Percentiles rank a stretch among this genome's conserved stretches.
Evolutionary conservation across 30 jellyfish, hydroid and myxozoan genomes (phyloP).

Genomic region (Chrysaora quinquecirrha): DNA sequence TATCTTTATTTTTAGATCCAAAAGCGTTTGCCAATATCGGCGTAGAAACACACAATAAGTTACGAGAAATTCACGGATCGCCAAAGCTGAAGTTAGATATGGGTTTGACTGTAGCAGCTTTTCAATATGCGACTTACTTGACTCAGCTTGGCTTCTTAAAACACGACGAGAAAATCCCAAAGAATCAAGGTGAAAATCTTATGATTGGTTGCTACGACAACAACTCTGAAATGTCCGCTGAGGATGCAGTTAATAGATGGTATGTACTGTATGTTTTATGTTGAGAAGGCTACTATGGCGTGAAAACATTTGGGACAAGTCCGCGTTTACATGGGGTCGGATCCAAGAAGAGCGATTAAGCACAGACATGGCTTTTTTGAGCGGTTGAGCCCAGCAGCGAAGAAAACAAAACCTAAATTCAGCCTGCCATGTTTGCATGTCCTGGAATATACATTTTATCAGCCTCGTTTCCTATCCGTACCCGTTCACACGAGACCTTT

Average conservation of each 20-base stretch:
- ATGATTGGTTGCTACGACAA: constrained; percentile 97
- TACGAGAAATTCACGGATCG: constrained; percentile 86
- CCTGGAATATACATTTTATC: too few species aligned
- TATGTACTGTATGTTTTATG: background rate
- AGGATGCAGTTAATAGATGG: constrained; percentile 99
- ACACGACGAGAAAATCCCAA: constrained; percentile 71
- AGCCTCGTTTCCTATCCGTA: too few species aligned
- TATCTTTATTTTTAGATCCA: too few species aligned
- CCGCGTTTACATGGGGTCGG: too few species aligned
- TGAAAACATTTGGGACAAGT: background rate
- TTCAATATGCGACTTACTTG: constrained; percentile 76
- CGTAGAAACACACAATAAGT: constrained; percentile 81
- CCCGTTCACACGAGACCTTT: too few species aligned
- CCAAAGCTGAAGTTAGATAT: constrained; percentile 83
- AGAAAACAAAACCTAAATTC: too few species aligned
- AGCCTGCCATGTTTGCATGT: too few species aligned
- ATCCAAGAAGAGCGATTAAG: too few species aligned
- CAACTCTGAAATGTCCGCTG: constrained; percentile 96
- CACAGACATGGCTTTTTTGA: too few species aligned
- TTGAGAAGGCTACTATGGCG: background rate
- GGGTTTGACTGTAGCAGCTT: constrained; percentile 73
- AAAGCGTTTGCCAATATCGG: constrained; percentile 92
- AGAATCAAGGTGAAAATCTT: constrained; percentile 90
- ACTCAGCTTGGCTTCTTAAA: constrained; percentile 86
- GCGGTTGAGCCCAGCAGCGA: too few species aligned